Percentiles rank a stretch among this genome's conserved stretches.
These are phyloP conservation scores for Meriones psammophilus DNA, from an alignment of 2,797 vertebrate genomes.

Conservation along the genomic window DNA sequence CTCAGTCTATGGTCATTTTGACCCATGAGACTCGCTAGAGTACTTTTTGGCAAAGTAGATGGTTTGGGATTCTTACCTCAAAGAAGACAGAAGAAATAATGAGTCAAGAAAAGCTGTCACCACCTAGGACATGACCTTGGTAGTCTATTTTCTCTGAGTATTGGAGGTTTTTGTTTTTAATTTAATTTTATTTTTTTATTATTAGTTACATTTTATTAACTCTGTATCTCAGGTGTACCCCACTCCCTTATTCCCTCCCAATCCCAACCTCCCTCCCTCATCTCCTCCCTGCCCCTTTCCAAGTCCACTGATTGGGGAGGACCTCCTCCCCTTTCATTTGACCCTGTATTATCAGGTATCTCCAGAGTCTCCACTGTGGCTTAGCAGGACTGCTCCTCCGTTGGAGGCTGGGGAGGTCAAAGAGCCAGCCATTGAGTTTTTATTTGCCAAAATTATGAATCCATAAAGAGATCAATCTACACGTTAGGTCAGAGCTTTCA, in stretches of 20 bases:
- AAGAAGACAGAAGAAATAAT: background rate
- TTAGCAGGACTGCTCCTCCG: too few species aligned
- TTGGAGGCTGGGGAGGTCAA: too few species aligned
- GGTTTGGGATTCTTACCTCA: background rate
- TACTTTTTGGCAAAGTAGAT: background rate
- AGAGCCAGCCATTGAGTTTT: background rate
- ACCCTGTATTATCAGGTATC: too few species aligned
- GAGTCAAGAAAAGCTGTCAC: background rate
- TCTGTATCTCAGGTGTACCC: too few species aligned
- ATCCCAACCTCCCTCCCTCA: too few species aligned
- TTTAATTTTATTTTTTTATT: too few species aligned
- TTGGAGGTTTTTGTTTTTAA: background rate
- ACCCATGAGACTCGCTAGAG: background rate
- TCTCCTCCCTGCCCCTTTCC: too few species aligned
- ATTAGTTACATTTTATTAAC: too few species aligned
- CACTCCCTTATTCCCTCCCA: too few species aligned
- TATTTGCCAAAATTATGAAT: background rate
- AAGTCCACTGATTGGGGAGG: too few species aligned
- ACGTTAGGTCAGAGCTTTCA: background rate
- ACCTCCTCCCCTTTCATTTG: too few species aligned
- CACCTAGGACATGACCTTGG: background rate
- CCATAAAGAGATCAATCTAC: background rate
- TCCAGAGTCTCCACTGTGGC: too few species aligned
- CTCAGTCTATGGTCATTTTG: background rate
- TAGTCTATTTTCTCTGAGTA: background rate